These are phyloP conservation scores for Patiria pectinifera DNA, from an alignment of 53 echinoderm and acorn worm genomes.

Conservation along the genomic window DNA sequence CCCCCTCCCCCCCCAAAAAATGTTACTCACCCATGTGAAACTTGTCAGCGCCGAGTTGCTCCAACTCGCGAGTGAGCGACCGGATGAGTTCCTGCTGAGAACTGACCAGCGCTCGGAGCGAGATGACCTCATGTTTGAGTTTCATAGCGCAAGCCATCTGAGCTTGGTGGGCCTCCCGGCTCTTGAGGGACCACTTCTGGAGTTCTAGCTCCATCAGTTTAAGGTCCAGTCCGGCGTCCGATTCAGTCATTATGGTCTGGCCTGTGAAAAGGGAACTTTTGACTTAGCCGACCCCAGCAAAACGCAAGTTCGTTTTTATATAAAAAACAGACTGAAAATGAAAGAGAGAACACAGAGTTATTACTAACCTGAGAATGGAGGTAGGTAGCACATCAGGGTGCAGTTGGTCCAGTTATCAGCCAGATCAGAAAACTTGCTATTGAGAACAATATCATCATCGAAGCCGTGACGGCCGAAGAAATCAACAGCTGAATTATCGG, in stretches of 20 bases:
- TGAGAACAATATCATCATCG: slow-evolving; percentile 96
- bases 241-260: slow-evolving; percentile 71
- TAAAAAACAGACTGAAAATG: too few species aligned
- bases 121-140: slow-evolving; percentile 90
- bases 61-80: slow-evolving; percentile 71
- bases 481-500: slow-evolving; percentile 90
- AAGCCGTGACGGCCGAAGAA: slow-evolving; percentile 91
- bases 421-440: slow-evolving; percentile 95
- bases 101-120: slow-evolving; percentile 85
- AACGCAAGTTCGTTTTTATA: not conserved
- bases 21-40: slow-evolving; percentile 75
- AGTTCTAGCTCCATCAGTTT: slow-evolving; percentile 88
- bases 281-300: not conserved
- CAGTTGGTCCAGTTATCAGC: slow-evolving; percentile 99
- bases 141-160: slow-evolving; percentile 86
- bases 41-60: slow-evolving; percentile 70
- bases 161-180: slow-evolving; percentile 87
- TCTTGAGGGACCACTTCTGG: slow-evolving; percentile 95
- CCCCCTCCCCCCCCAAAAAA: not conserved
- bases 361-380: slow-evolving; percentile 86
- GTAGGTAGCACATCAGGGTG: slow-evolving; percentile 93
- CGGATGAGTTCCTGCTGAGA: slow-evolving; percentile 87
- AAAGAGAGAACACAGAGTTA: not conserved
- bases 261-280: slow-evolving; percentile 34
- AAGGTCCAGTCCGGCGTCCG: slow-evolving; percentile 78